These are phyloP conservation scores for Umimayanthus kanabou DNA, from an alignment of 92 coral and sea anemone species.

Conservation along the genomic window DNA sequence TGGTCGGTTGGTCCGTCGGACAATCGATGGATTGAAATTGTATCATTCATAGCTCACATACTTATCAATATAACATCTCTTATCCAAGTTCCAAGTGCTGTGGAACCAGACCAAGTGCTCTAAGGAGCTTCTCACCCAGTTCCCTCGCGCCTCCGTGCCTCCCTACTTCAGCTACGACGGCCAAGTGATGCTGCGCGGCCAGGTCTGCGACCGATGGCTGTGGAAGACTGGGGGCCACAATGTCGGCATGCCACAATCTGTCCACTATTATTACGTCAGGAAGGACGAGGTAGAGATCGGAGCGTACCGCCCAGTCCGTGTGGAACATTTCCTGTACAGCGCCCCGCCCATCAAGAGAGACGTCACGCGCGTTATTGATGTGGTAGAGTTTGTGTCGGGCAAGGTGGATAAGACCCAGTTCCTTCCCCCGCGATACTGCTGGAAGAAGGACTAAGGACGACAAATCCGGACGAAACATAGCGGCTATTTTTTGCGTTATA, in stretches of 20 bases:
- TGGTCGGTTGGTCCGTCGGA: too few species aligned
- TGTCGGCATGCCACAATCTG: constrained; percentile 3
- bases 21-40: background rate
- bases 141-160: constrained; percentile 27
- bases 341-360: constrained; percentile 33
- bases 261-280: constrained; percentile 39
- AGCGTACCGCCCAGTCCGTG: constrained; percentile 36
- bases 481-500: too few species aligned
- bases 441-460: background rate
- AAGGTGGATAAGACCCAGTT: constrained; percentile 22
- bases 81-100: constrained; percentile 25
- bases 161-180: constrained; percentile 39
- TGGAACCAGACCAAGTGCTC: constrained; percentile 22
- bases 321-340: constrained; percentile 26
- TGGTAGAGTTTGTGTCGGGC: constrained; percentile 35
- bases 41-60: background rate
- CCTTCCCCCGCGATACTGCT: constrained; percentile 23
- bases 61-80: background rate
- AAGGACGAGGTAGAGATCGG: constrained; percentile 13
- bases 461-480: background rate
- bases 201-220: constrained; percentile 35
- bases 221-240: constrained; percentile 45
- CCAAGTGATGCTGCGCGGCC: constrained; percentile 22
- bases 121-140: background rate
- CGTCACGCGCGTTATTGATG: constrained; percentile 32